Evolutionary conservation across 2,797 vertebrate species (phyloP), one percentile per base, ranked within the genome.

Genomic region (Diplodus puntazzo): DNA sequence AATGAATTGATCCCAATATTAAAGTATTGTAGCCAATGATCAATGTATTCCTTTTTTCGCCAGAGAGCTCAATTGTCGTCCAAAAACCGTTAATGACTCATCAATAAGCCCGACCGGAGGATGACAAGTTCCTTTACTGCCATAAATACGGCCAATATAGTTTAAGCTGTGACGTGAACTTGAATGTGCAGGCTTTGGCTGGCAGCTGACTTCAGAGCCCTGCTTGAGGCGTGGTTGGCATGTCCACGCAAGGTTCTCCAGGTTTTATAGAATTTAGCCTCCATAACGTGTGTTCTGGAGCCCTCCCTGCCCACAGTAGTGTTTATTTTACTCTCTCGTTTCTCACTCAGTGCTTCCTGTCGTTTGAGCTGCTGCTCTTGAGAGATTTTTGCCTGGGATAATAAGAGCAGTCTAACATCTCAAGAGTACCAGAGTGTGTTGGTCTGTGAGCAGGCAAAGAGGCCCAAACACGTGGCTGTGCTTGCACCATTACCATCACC

Each of bases 281-380:
- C 20, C n/a, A 23, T 27, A 48, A n/a, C 52, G 27, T 17, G 21
- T 18, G 27, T 62, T 25, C n/a, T 57, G 46, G 23, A 75, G 0
- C n/a, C 72, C 63, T 27, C n/a, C 72, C 63, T 27, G 20, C 13
- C 14, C 9, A 21, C 34, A 60, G 17, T 48, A 60, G 17, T 48
- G 21, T 53, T 4, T 34, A 34, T 34, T 34, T 34, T 34, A 34
- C 34, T 11, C 68, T 23, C n/a, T 54, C 42, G 34, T 54, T 30
- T 50, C 67, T 67, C 21, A 60, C 58, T 52, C n/a, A 4, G 17
- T 17, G 16, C 43, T 61, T 62, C 16, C 16, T 16, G 30, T 18
- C 55, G 63, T 75, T 78, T 65, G 63, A 83, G 57, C 39, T 64
- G 23, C 43, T 60, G 12, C 68, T 43, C 64, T 61, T 45, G 23